These are phyloP conservation scores for Drosophila mayaguana DNA, from an alignment of 2,888 invertebrate species.

Conservation along the genomic window DNA sequence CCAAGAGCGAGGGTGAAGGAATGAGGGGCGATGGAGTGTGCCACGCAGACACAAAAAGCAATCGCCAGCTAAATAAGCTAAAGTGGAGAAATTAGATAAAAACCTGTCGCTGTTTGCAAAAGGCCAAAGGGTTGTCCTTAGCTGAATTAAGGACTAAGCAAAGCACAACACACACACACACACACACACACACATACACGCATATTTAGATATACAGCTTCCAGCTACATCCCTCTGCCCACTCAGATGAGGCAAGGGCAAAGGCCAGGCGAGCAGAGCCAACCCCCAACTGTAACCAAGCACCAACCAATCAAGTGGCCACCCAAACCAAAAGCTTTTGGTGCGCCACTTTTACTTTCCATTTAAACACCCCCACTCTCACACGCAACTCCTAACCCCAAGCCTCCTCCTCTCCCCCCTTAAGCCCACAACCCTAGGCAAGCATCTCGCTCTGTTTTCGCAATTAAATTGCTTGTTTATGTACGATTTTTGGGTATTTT, in stretches of 20 bases:
- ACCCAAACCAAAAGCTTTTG: conserved; percentile 76
- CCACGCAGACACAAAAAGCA: conserved; percentile 27
- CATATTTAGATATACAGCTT: conserved; percentile 29
- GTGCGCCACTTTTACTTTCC: conserved; percentile 76
- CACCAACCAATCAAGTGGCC: conserved; percentile 78
- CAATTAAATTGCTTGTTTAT: conserved; percentile 42
- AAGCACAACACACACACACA: conserved; percentile 17
- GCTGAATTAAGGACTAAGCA: conserved; percentile 66
- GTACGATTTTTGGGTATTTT: conserved; percentile 24
- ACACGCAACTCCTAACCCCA: background rate
- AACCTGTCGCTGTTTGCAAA: conserved; percentile 62
- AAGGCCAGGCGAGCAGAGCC: conserved; percentile 53
- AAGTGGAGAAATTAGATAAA: conserved; percentile 81
- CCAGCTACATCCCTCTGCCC: conserved; percentile 18
- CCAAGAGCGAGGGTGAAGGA: background rate
- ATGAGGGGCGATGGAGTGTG: background rate
- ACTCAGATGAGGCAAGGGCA: conserved; percentile 24
- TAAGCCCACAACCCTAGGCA: background rate
- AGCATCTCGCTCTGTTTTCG: conserved; percentile 13
- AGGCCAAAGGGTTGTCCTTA: conserved; percentile 42
- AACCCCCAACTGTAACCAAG: conserved; percentile 62
- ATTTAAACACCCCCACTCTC: conserved; percentile 47
- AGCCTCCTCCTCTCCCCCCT: background rate
- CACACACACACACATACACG: conserved; percentile 2
- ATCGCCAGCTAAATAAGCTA: conserved; percentile 53